Conservation (phyloP, 1,140 invertebrate genomes). For the Watersipora subatra region DNA sequence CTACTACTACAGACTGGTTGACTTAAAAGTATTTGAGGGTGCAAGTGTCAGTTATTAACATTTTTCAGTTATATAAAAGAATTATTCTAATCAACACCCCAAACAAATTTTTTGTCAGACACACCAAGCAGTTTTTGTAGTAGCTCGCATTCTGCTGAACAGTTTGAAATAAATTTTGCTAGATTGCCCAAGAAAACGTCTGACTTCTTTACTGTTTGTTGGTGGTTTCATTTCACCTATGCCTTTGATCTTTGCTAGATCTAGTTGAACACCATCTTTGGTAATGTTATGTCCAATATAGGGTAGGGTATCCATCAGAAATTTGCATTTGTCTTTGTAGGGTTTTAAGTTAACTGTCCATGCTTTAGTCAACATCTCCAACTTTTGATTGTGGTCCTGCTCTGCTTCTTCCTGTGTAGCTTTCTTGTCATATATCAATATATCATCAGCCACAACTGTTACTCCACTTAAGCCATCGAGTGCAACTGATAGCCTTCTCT, state of each 20-base stretch:
- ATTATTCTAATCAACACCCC: not conserved
- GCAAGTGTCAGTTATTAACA: not conserved
- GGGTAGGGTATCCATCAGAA: not conserved
- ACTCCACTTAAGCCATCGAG: constrained; percentile 10
- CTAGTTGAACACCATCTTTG: constrained; percentile 28
- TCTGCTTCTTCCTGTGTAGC: constrained; percentile 8
- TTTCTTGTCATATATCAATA: constrained; percentile 8
- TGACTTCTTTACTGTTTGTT: constrained; percentile 7
- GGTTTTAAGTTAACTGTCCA: constrained; percentile 24
- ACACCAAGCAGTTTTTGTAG: not conserved
- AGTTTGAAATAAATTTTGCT: constrained; percentile 15
- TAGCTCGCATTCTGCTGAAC: not conserved
- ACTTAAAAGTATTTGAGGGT: constrained; percentile 12
- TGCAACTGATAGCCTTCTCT: constrained; percentile 7
- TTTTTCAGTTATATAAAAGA: not conserved
- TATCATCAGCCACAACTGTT: constrained; percentile 9
- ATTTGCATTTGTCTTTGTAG: constrained; percentile 26
- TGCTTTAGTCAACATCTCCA: constrained; percentile 1
- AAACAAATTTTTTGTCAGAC: not conserved
- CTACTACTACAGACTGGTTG: constrained; percentile 8
- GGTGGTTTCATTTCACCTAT: constrained; percentile 17
- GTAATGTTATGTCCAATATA: constrained; percentile 21
- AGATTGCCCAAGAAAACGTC: constrained; percentile 14
- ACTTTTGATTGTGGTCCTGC: constrained; percentile 9
- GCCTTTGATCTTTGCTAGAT: constrained; percentile 30